Conservation (phyloP, 2,888 invertebrate species). For the Dasysyrphus tricinctus region DNA sequence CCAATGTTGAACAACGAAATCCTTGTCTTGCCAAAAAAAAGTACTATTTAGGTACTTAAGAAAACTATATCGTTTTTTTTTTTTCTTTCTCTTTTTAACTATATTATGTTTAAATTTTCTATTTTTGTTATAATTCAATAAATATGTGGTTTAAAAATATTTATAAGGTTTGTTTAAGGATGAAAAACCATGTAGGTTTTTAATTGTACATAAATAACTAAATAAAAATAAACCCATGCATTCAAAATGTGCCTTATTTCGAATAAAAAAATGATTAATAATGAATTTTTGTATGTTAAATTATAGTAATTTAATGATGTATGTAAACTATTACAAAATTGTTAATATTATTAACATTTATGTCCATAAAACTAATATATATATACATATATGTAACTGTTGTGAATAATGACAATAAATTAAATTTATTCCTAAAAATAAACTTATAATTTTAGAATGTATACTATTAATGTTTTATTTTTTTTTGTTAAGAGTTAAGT, state of each 20-base stretch:
- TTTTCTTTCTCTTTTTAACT: neutral
- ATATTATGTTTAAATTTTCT: conserved; percentile 30
- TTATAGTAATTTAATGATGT: neutral
- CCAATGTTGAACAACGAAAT: conserved; percentile 70
- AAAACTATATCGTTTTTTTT: conserved; percentile 25
- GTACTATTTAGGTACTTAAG: conserved; percentile 61
- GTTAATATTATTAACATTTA: conserved; percentile 15
- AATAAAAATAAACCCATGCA: conserved; percentile 31
- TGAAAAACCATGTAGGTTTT: neutral
- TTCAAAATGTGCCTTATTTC: conserved; percentile 71
- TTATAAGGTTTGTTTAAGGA: conserved; percentile 16
- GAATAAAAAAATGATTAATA: neutral
- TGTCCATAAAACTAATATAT: conserved; percentile 28
- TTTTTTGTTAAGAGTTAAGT: conserved; percentile 15
- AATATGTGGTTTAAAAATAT: conserved; percentile 58
- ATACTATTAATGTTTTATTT: neutral
- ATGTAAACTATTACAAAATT: neutral
- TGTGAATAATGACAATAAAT: conserved; percentile 57
- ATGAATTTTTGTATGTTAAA: neutral
- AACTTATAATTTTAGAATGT: neutral
- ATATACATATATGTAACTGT: conserved; percentile 21
- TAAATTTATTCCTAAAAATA: neutral
- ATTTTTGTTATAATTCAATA: conserved; percentile 43
- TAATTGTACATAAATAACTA: conserved; percentile 49
- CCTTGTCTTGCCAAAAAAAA: conserved; percentile 70